Evolutionary conservation across 92 coral and sea anemone species (phyloP).

Genomic region (Muricea muricata): DNA sequence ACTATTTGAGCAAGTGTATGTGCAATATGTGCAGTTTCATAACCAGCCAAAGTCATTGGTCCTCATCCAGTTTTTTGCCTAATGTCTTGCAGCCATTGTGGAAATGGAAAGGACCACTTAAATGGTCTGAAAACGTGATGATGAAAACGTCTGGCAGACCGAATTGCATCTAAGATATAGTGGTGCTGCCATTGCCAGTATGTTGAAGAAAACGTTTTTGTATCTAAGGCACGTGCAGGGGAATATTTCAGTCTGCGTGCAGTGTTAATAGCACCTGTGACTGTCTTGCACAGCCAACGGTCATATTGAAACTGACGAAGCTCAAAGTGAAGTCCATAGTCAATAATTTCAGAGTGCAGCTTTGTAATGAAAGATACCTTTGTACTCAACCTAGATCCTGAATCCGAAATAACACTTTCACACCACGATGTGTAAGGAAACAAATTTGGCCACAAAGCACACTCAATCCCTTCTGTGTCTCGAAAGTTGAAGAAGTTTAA

Average conservation of each 20-base stretch:
- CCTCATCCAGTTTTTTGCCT: neutral
- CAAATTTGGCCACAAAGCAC: slow-evolving; percentile 53
- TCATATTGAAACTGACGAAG: slow-evolving; percentile 39
- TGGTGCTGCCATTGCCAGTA: slow-evolving; percentile 41
- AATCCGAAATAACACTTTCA: slow-evolving; percentile 25
- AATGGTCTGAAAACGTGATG: no score
- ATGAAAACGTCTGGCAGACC: slow-evolving; percentile 27
- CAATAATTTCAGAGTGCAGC: slow-evolving; percentile 14
- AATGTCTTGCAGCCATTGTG: slow-evolving; percentile 4
- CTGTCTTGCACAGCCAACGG: slow-evolving; percentile 52
- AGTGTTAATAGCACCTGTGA: slow-evolving; percentile 31
- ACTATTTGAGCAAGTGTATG: slow-evolving; percentile 24
- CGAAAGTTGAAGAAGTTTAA: slow-evolving; percentile 9
- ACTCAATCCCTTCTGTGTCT: slow-evolving; percentile 42
- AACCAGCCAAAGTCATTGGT: neutral
- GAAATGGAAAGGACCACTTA: slow-evolving; percentile 32
- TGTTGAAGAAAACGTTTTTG: slow-evolving; percentile 17
- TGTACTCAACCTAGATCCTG: neutral
- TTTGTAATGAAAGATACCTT: slow-evolving; percentile 32
- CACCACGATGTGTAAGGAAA: slow-evolving; percentile 52
- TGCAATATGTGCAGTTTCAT: neutral
- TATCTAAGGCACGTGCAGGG: slow-evolving; percentile 26
- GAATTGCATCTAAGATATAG: slow-evolving; percentile 29
- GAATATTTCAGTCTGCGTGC: slow-evolving; percentile 15
- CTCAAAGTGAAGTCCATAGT: slow-evolving; percentile 41